Percentiles rank a stretch among this genome's conserved stretches.
Conservation (phyloP, 23 tunicate species). For the Ascidia mentula region DNA sequence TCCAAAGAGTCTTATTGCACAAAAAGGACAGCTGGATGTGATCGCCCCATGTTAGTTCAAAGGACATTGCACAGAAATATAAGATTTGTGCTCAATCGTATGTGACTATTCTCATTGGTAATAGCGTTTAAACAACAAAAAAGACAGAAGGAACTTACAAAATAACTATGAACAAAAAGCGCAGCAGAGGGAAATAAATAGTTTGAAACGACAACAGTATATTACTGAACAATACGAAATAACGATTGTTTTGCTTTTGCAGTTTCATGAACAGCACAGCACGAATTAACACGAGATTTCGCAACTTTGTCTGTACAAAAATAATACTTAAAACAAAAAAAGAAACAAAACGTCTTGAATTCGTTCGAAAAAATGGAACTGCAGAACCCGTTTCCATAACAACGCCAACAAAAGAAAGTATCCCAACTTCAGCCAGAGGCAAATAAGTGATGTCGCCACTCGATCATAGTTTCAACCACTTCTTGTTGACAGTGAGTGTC, state of each 20-base stretch:
- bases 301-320: too few species aligned
- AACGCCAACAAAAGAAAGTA: not conserved
- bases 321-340: not conserved
- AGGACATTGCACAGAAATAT: too few species aligned
- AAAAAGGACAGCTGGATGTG: too few species aligned
- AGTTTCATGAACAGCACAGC: not conserved
- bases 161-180: not conserved
- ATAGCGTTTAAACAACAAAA: not conserved
- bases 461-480: slow-evolving; percentile 62
- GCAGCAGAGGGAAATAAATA: slow-evolving; percentile 5
- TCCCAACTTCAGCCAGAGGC: slow-evolving; percentile 2
- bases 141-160: not conserved
- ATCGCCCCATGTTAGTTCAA: too few species aligned
- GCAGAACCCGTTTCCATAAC: not conserved
- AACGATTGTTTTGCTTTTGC: not conserved
- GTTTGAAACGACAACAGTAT: slow-evolving; percentile 1
- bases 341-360: not conserved
- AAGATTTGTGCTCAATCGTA: too few species aligned
- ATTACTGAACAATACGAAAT: not conserved
- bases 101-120: too few species aligned
- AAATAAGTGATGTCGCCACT: slow-evolving; percentile 47
- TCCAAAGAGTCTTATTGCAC: too few species aligned
- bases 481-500: slow-evolving; percentile 71
- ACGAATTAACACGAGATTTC: not conserved
- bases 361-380: too few species aligned